Evolutionary conservation across 2,113 vertebrate genomes (phyloP).

Genomic region (Aldabrachelys gigantea): DNA sequence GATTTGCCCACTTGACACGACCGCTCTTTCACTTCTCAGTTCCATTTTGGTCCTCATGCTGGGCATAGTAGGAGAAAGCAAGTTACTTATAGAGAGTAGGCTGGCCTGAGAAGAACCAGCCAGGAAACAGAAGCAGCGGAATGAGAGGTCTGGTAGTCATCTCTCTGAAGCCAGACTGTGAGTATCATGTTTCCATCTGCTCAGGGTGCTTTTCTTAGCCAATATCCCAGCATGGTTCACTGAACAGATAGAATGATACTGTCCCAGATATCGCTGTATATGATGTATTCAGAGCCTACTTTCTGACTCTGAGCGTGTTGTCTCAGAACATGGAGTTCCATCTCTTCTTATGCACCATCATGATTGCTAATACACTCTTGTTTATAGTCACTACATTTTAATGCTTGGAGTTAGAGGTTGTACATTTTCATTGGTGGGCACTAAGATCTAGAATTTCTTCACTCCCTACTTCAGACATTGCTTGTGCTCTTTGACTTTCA

Average conservation of each 20-base stretch:
- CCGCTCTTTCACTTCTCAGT: background rate
- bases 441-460: background rate
- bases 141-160: background rate
- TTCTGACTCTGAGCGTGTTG: background rate
- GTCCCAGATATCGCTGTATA: background rate
- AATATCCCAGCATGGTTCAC: accelerated
- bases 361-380: background rate
- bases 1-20: background rate
- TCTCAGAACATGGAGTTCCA: background rate
- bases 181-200: background rate
- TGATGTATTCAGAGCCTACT: background rate
- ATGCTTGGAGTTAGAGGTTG: background rate
- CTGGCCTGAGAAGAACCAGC: background rate
- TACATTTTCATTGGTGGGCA: background rate
- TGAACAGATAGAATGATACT: background rate
- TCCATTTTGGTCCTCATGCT: background rate
- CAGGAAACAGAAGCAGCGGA: background rate
- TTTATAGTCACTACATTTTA: background rate
- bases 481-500: background rate
- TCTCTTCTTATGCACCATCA: background rate
- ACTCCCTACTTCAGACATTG: background rate
- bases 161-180: background rate
- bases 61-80: background rate
- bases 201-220: background rate
- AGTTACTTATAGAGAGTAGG: background rate